Evolutionary conservation across 2,113 vertebrate genomes (phyloP).

Genomic region (Ptyas mucosa): DNA sequence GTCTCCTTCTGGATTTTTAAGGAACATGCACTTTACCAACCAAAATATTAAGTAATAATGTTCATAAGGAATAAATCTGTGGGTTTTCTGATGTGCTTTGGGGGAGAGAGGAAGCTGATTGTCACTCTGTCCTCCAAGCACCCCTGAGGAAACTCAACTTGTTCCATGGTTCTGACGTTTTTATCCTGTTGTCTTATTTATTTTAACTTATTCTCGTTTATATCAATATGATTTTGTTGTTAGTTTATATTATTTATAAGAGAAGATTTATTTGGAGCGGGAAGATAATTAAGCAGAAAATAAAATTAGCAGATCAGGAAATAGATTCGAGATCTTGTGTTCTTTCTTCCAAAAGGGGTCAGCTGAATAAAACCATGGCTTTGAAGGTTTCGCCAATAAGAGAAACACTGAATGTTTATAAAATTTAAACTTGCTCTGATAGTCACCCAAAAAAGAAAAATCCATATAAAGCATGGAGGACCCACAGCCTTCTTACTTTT

Average conservation of each 20-base stretch:
- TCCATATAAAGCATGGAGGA: not conserved
- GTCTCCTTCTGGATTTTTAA: not conserved
- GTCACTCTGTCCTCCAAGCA: not conserved
- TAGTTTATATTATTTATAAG: conserved; percentile 6
- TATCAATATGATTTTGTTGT: rapidly evolving
- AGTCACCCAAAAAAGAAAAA: not conserved
- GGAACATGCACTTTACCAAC: not conserved
- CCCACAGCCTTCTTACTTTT: not conserved
- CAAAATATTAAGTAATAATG: not conserved
- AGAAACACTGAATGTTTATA: not conserved
- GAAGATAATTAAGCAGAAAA: not conserved
- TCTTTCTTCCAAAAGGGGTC: not conserved
- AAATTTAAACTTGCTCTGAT: not conserved
- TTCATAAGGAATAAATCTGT: not conserved
- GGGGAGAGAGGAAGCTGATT: not conserved
- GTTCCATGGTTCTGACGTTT: not conserved
- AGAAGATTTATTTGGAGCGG: not conserved
- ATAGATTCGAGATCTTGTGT: not conserved
- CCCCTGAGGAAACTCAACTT: not conserved
- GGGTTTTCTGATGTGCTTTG: not conserved
- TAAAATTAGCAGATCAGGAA: not conserved
- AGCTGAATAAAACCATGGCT: not conserved
- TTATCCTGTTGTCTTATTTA: conserved; percentile 51
- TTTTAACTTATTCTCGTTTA: conserved; percentile 61
- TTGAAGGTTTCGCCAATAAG: not conserved